Percentiles rank a stretch among this genome's conserved stretches.
Evolutionary conservation across 2,888 invertebrate genomes (phyloP).

Genomic region (Plebejus anna): DNA sequence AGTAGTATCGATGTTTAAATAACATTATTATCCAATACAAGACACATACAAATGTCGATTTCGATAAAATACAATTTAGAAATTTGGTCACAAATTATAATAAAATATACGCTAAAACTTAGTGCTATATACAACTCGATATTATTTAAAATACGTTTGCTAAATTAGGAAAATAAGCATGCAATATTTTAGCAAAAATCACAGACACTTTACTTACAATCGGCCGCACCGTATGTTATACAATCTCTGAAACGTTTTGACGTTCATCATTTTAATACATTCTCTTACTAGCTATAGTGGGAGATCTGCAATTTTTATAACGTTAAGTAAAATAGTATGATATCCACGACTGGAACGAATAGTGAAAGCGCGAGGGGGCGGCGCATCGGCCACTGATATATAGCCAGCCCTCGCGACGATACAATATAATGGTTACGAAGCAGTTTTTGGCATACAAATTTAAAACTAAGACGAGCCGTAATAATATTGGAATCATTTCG

Average conservation of each 20-base stretch:
- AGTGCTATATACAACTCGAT: constrained; percentile 64
- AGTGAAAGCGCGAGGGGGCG: neutral
- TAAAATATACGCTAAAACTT: constrained; percentile 55
- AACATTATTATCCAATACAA: constrained; percentile 39
- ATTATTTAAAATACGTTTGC: constrained; percentile 56
- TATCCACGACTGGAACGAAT: constrained; percentile 1
- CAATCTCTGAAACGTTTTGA: constrained; percentile 31
- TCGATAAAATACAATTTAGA: constrained; percentile 37
- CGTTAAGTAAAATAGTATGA: neutral
- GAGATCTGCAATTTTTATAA: constrained; percentile 25
- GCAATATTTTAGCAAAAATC: constrained; percentile 74
- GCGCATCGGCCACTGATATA: neutral
- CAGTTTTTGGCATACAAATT: constrained; percentile 32
- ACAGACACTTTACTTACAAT: constrained; percentile 73
- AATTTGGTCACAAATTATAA: constrained; percentile 69
- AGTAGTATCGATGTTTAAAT: constrained; percentile 29
- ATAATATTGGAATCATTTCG: constrained; percentile 43
- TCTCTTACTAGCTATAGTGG: constrained; percentile 29
- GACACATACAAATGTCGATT: constrained; percentile 46
- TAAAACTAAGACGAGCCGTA: constrained; percentile 39
- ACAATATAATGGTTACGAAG: constrained; percentile 21
- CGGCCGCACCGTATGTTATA: constrained; percentile 50
- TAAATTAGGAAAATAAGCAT: constrained; percentile 71
- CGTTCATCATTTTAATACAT: constrained; percentile 28
- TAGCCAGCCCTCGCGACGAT: constrained; percentile 4